Conservation (phyloP, 2,888 invertebrate genomes). For the Pollenia labialis region DNA sequence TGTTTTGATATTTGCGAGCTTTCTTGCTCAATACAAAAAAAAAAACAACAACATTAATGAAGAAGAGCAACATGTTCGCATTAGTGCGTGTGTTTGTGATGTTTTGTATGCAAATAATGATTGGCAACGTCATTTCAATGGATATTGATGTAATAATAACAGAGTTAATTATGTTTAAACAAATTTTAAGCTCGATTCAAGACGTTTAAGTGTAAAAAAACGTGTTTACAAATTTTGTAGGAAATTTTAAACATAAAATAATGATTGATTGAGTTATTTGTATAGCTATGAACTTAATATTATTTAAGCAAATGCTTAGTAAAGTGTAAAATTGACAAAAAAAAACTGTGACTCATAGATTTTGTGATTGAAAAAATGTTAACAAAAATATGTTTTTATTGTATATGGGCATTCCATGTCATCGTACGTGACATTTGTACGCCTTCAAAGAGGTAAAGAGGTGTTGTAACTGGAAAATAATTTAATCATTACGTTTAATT, state of each 20-base stretch:
- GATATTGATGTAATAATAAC: conserved; percentile 24
- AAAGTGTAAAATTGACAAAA: neutral
- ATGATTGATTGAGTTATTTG: neutral
- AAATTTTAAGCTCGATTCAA: neutral
- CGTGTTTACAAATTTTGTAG: neutral
- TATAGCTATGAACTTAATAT: no score
- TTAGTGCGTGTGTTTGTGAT: neutral
- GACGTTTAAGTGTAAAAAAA: neutral
- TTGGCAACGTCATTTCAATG: conserved; percentile 40
- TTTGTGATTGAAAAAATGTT: no score
- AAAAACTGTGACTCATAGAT: neutral
- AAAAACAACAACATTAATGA: conserved; percentile 20
- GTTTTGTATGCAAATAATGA: conserved; percentile 38
- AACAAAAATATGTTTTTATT: no score
- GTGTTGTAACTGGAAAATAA: no score
- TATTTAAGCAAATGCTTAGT: neutral
- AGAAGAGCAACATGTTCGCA: neutral
- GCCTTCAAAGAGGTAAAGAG: no score
- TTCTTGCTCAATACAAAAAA: conserved; percentile 3
- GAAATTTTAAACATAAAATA: conserved; percentile 31
- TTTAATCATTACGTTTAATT: no score
- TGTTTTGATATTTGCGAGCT: conserved; percentile 20
- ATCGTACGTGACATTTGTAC: no score
- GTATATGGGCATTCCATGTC: no score
- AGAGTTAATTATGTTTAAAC: neutral